Conservation (phyloP, 2,113 vertebrate species). For the Urocynchramus pylzowi region DNA sequence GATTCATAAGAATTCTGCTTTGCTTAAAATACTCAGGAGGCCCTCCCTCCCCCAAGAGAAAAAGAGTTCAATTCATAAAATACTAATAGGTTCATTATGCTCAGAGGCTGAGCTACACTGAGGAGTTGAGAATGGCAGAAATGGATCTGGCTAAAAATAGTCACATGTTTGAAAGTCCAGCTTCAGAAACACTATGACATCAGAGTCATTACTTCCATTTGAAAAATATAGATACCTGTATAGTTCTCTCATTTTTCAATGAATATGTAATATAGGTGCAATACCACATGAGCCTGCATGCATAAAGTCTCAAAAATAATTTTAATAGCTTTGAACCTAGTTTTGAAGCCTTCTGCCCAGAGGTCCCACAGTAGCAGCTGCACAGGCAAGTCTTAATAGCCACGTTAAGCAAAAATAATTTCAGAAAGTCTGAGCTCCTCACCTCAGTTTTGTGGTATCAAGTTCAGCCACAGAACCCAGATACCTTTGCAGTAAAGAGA, state of each 20-base stretch:
- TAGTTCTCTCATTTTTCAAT: not conserved
- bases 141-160: not conserved
- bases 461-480: not conserved
- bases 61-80: slow-evolving; percentile 54
- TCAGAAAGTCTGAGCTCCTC: not conserved
- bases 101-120: not conserved
- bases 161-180: not conserved
- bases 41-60: slow-evolving; percentile 10
- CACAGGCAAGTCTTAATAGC: not conserved
- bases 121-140: not conserved
- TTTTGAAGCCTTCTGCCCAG: not conserved
- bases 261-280: not conserved
- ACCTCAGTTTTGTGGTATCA: not conserved
- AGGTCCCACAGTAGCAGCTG: not conserved
- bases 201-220: not conserved
- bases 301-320: not conserved
- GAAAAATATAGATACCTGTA: not conserved
- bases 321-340: not conserved
- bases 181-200: not conserved
- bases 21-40: slow-evolving; percentile 35
- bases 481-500: not conserved
- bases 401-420: not conserved
- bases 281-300: not conserved
- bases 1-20: slow-evolving; percentile 54
- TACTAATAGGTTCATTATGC: slow-evolving; percentile 52